Base-by-base conservation (phyloP, 1,140 invertebrate genomes). In the Bombus waltoni region DNA sequence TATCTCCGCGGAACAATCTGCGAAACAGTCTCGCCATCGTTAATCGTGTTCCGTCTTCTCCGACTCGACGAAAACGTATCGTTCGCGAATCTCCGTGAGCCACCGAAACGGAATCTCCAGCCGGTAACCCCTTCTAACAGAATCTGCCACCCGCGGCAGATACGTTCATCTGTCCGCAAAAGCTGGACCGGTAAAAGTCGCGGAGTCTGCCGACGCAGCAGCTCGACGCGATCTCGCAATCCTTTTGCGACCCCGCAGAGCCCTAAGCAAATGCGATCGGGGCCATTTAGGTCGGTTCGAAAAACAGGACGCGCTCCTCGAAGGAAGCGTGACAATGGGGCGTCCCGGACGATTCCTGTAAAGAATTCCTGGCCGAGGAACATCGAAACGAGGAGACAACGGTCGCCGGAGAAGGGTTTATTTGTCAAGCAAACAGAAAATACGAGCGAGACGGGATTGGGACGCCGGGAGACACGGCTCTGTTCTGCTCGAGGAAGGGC, bases 381-480 rank as follows among this genome's bases (percentile, higher is more conserved):
- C 13, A 22, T 10, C 57, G 53, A 40, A 11, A 40, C 72, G 71
- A 62, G 75, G 42, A 32, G 70, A 81, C 28, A 81, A 66, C 78
- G 68, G 62, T 42, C 42, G 81, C 81, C 71, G 74, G 57, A 87
- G 87, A 88, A 92, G 92, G 90, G 89, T 91, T 91, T 94, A 89
- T 94, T 94, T 94, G 93, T 89, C 90, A 90, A 93, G 89, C 91
- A 94, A 94, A 94, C 92, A 94, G 92, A 90, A 90, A 89, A 89
- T 81, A 81, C 82, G 91, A 82, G 87, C 86, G 83, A 84, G 87
- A 78, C 83, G 88, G 59, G 77, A 65, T 53, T 62, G 65, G 47
- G 70, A 32, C 59, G 59, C 28, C 32, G 18, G 22, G 28, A 44
- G 73, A 81, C 22, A 59, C 66, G 65, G 32, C 22, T 28, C 6